Conservation (phyloP, 2,797 vertebrate genomes). For the Argyrosomus regius region DNA sequence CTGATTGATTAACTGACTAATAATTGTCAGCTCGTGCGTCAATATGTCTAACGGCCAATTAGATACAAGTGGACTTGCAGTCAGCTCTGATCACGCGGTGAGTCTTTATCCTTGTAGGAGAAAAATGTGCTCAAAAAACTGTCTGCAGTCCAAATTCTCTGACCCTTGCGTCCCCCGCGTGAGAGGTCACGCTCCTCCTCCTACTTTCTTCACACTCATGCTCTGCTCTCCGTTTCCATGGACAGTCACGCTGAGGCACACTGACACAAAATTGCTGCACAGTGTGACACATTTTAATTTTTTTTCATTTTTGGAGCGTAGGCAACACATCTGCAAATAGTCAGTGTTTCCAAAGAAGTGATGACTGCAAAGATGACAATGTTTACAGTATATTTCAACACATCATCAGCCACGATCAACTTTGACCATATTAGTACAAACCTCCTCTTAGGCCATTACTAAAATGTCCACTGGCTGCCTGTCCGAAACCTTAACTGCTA, state of each 20-base stretch:
- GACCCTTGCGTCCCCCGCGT: background rate
- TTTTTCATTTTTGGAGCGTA: background rate
- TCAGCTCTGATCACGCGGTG: conserved; percentile 3
- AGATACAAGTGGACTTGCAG: background rate
- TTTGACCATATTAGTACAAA: background rate
- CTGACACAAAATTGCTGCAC: background rate
- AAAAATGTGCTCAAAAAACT: background rate
- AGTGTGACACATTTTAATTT: background rate
- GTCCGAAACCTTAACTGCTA: background rate
- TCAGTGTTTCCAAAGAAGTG: background rate
- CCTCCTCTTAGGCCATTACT: background rate
- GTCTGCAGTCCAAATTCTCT: background rate
- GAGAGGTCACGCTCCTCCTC: background rate
- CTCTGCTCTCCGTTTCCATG: background rate
- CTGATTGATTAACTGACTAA: background rate
- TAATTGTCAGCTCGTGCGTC: background rate
- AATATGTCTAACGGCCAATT: background rate
- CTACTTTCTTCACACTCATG: background rate
- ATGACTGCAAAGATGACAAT: background rate
- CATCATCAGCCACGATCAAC: background rate
- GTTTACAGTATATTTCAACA: background rate
- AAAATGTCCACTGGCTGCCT: background rate
- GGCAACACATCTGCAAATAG: background rate
- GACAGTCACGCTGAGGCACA: background rate
- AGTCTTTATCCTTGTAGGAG: background rate